Conservation (phyloP, 1,140 invertebrate species). For the Ceratoteleas bidentatus region DNA sequence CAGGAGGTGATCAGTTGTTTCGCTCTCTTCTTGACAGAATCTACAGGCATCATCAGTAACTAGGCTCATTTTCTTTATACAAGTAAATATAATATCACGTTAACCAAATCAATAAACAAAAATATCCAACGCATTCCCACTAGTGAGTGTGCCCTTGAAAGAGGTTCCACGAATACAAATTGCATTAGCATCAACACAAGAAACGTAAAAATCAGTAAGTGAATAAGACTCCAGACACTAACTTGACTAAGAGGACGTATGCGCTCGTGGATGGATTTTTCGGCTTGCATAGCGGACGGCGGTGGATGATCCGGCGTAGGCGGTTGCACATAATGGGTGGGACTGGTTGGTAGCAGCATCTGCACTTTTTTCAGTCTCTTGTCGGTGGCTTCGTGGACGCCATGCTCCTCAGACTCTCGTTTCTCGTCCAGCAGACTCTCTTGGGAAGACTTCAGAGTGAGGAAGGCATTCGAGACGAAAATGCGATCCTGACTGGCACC, state of each 20-base stretch:
- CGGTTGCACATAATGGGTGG: constrained; percentile 94
- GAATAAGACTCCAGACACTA: background rate
- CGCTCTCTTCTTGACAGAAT: no score
- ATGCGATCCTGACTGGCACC: constrained; percentile 76
- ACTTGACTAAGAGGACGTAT: constrained; percentile 92
- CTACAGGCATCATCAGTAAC: no score
- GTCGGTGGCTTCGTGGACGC: constrained; percentile 76
- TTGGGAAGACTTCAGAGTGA: constrained; percentile 84
- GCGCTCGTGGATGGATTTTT: constrained; percentile 93
- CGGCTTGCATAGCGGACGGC: constrained; percentile 94
- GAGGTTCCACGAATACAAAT: background rate
- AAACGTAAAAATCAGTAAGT: no score
- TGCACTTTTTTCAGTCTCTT: constrained; percentile 78
- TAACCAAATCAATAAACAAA: no score
- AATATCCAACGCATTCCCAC: no score
- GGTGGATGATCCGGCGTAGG: constrained; percentile 97
- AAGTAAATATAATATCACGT: no score
- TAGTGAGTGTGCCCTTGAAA: no score
- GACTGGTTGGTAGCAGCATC: constrained; percentile 86
- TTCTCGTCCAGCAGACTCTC: constrained; percentile 85
- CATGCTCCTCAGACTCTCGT: constrained; percentile 74
- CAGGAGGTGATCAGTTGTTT: no score
- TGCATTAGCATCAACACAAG: background rate
- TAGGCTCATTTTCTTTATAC: no score
- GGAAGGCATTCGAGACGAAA: constrained; percentile 83